Evolutionary conservation across 2,888 invertebrate species (phyloP).

Genomic region (Myopa testacea): DNA sequence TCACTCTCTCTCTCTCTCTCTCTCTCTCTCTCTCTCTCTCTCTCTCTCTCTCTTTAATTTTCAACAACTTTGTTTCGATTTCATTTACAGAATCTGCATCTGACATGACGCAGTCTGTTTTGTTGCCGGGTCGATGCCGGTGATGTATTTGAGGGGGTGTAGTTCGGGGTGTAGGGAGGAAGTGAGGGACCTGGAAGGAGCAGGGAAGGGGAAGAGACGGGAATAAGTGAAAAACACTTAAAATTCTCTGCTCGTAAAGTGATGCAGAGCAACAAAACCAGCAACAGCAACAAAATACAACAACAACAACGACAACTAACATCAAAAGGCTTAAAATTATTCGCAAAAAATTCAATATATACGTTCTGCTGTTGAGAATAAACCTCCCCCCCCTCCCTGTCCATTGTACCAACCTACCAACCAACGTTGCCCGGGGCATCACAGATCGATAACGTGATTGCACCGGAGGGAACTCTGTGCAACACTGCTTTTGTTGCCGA

Average conservation of each 20-base stretch:
- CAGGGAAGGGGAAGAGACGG: background rate
- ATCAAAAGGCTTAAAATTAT: constrained; percentile 3
- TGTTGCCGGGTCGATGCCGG: no score
- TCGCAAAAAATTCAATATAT: constrained; percentile 10
- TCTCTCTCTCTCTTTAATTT: background rate
- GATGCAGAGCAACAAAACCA: background rate
- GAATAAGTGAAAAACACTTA: background rate
- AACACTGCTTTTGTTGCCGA: constrained; percentile 1
- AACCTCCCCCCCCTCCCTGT: background rate
- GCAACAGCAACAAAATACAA: background rate
- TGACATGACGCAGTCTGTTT: no score
- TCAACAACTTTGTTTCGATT: background rate
- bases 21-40: no score
- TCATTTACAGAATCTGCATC: constrained; percentile 1
- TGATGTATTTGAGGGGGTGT: no score
- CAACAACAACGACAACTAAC: background rate
- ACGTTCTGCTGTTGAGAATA: constrained; percentile 1
- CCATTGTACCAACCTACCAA: no score
- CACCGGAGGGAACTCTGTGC: background rate
- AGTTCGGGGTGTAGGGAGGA: no score
- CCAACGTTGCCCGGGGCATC: no score
- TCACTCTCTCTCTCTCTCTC: background rate
- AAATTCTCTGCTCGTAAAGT: background rate
- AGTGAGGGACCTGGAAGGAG: background rate
- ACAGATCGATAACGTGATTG: background rate